Conservation (phyloP, 2,113 vertebrate genomes). For the Rhegmatorhina hoffmannsi region DNA sequence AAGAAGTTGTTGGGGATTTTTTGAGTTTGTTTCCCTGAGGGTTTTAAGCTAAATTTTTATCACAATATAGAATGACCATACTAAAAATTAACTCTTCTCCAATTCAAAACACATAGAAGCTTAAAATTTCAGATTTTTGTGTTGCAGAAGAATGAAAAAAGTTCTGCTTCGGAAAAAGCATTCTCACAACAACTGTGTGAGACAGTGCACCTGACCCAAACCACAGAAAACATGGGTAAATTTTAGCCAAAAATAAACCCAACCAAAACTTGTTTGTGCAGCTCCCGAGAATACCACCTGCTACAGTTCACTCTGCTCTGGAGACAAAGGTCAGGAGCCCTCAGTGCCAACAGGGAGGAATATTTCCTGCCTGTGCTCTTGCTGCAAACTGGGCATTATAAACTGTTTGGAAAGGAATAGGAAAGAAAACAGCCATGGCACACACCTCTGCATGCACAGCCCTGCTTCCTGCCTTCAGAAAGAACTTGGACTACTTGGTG, state of each 20-base stretch:
- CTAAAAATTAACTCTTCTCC: not conserved
- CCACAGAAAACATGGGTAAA: not conserved
- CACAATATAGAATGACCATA: not conserved
- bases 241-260: not conserved
- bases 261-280: not conserved
- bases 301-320: not conserved
- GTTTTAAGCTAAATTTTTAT: not conserved
- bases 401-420: not conserved
- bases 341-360: not conserved
- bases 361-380: not conserved
- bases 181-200: not conserved
- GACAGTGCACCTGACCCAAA: not conserved
- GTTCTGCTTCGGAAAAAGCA: not conserved
- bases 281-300: conserved; percentile 8
- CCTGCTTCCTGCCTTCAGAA: not conserved
- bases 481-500: not conserved
- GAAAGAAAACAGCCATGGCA: not conserved
- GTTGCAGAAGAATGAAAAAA: not conserved
- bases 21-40: not conserved
- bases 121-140: not conserved
- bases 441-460: rapidly evolving
- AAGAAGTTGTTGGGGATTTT: not conserved
- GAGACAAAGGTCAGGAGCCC: not conserved
- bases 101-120: not conserved
- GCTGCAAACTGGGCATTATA: not conserved